These are phyloP conservation scores for Glaucidium brasilianum DNA, from an alignment of 2,113 vertebrate species.

Conservation along the genomic window DNA sequence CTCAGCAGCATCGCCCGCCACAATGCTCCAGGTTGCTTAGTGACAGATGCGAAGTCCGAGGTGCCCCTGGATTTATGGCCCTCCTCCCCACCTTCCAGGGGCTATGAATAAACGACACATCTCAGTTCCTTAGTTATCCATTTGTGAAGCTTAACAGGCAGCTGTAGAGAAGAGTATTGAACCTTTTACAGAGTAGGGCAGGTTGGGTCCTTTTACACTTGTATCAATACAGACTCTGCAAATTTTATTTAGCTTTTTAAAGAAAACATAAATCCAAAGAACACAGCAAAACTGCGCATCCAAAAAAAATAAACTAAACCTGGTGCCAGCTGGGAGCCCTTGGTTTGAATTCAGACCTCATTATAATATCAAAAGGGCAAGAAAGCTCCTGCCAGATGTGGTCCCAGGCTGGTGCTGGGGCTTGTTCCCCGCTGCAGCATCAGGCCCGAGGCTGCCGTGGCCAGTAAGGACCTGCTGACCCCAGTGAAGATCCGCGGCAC, in stretches of 20 bases:
- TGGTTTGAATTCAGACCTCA: neutral
- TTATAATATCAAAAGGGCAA: accelerated
- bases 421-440: neutral
- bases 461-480: accelerated
- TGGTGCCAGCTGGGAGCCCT: neutral
- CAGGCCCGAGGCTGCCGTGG: neutral
- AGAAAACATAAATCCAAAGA: neutral
- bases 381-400: neutral
- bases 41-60: neutral
- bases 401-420: no score
- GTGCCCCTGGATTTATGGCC: neutral
- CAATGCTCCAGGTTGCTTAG: neutral
- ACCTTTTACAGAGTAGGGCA: neutral
- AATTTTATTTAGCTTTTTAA: neutral
- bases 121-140: constrained; percentile 35
- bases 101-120: constrained; percentile 7
- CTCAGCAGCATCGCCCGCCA: neutral
- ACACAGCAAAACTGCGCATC: neutral
- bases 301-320: neutral
- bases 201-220: neutral
- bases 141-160: constrained; percentile 20
- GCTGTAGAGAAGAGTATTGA: neutral
- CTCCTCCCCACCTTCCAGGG: neutral
- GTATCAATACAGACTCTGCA: neutral
- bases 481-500: accelerated